Conservation (phyloP, 2,113 vertebrate species). For the Pelodiscus sinensis region DNA sequence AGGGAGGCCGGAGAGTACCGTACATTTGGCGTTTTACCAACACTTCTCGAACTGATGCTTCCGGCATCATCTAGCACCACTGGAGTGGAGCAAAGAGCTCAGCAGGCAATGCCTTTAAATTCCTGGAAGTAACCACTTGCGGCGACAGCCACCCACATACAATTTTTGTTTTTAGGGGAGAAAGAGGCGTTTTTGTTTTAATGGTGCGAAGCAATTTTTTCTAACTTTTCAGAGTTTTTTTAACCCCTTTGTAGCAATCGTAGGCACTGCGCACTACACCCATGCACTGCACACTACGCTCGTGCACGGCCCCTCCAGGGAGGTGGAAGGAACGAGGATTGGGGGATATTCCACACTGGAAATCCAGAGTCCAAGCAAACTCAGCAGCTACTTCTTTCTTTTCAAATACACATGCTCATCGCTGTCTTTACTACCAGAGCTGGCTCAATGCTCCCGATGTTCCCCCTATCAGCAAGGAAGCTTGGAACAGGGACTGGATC, state of each 20-base stretch:
- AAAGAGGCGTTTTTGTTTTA: background rate
- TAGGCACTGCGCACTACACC: background rate
- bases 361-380: background rate
- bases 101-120: background rate
- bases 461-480: background rate
- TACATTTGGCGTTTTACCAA: background rate
- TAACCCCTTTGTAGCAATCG: too few species aligned
- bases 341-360: background rate
- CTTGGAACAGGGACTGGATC: background rate
- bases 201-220: background rate
- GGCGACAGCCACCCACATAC: too few species aligned
- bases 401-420: accelerated
- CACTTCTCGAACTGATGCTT: background rate
- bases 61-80: background rate
- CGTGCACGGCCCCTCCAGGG: background rate
- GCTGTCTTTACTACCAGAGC: background rate
- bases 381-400: constrained; percentile 8
- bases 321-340: background rate
- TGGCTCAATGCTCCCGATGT: background rate
- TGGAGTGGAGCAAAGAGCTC: background rate
- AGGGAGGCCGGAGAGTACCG: background rate
- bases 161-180: background rate
- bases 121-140: background rate
- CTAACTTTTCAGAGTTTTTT: accelerated
- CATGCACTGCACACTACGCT: too few species aligned